Conservation (phyloP, 2,797 vertebrate species). For the Rachycentron canadum region DNA sequence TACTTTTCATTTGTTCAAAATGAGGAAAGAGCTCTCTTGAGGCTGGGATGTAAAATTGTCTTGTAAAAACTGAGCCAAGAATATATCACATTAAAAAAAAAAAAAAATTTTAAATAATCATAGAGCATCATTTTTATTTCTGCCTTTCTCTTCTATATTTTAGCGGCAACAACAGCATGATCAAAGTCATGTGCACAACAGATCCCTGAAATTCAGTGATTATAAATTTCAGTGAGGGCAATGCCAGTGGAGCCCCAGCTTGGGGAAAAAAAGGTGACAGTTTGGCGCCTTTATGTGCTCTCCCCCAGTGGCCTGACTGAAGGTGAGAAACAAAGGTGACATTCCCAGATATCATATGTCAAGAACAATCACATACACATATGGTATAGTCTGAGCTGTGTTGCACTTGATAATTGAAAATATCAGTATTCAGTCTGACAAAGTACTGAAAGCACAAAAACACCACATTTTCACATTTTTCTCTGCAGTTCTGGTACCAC, state of each 20-base stretch:
- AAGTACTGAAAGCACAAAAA: slow-evolving; percentile 22
- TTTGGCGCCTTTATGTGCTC: slow-evolving; percentile 59
- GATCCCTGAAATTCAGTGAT: slow-evolving; percentile 11
- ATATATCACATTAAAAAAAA: neutral
- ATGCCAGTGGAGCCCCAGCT: slow-evolving; percentile 43
- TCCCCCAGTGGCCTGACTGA: slow-evolving; percentile 63
- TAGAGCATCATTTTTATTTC: neutral
- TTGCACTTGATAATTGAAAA: slow-evolving; percentile 72
- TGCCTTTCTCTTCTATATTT: neutral
- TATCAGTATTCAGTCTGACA: slow-evolving; percentile 44
- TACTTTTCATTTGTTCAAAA: neutral
- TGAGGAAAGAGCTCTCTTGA: neutral
- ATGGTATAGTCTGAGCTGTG: slow-evolving; percentile 62
- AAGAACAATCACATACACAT: slow-evolving; percentile 70
- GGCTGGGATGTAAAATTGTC: neutral
- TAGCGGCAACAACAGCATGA: neutral
- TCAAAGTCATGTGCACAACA: neutral
- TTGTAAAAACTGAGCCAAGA: neutral
- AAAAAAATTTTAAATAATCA: neutral
- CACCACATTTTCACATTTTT: slow-evolving; percentile 39
- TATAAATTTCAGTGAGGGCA: slow-evolving; percentile 33
- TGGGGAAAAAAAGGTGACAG: slow-evolving; percentile 66
- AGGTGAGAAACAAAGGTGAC: slow-evolving; percentile 77
- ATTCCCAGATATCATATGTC: slow-evolving; percentile 66
- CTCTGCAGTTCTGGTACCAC: neutral